phyloP scores from a whole-genome alignment of 2,797 vertebrate genomes.

The Heliangelus exortis region DNA sequence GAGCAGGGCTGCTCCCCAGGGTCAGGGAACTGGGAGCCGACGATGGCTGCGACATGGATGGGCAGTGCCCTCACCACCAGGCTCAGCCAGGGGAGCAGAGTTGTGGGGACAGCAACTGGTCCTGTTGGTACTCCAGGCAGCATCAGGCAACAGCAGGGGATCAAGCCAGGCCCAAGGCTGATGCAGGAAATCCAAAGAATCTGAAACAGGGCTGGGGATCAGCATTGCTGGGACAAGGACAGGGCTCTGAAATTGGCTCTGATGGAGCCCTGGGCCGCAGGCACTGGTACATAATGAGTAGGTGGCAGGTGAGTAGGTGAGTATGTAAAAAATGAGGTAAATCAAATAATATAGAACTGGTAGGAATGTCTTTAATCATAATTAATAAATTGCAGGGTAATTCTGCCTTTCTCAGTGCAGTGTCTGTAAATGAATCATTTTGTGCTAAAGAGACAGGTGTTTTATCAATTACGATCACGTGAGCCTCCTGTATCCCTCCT shows the following conservation, averaged over 20 bases:
- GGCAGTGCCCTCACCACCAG: neutral
- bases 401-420: neutral
- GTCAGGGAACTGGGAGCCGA: fast-evolving
- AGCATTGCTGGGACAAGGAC: neutral
- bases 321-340: neutral
- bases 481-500: neutral
- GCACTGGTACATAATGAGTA: neutral
- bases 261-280: fast-evolving
- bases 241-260: fast-evolving
- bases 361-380: neutral
- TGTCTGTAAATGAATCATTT: neutral
- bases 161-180: neutral
- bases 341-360: neutral
- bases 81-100: neutral
- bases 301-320: neutral
- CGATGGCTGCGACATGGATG: neutral
- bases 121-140: neutral
- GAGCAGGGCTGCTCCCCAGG: neutral
- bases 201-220: neutral
- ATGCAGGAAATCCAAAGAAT: neutral
- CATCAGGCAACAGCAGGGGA: neutral
- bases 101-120: neutral
- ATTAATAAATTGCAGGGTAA: constrained; percentile 8
- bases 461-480: neutral
- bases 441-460: neutral